Evolutionary conservation across 2,888 invertebrate genomes (phyloP).

Genomic region (Ischnura elegans): DNA sequence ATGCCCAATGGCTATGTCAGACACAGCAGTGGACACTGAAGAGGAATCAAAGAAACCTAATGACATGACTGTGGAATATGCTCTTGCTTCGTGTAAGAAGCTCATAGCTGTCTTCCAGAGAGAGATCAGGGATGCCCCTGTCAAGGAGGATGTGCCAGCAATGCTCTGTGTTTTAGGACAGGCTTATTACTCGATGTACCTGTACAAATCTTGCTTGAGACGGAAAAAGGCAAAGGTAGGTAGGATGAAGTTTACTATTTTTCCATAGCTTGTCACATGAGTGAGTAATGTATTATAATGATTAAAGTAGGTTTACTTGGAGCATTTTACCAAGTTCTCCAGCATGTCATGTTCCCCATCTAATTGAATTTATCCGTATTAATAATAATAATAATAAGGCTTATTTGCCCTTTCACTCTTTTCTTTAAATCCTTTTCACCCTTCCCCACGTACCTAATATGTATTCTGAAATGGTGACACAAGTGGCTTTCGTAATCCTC

Average conservation of each 20-base stretch:
- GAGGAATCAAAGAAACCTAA: neutral
- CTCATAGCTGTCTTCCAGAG: neutral
- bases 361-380: no score
- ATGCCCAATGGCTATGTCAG: neutral
- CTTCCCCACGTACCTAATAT: no score
- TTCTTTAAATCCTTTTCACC: no score
- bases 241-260: neutral
- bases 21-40: neutral
- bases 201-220: neutral
- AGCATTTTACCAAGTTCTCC: no score
- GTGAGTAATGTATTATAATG: no score
- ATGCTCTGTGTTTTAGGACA: conserved; percentile 42
- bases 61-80: neutral
- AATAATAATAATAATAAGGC: no score
- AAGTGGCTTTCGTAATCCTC: no score
- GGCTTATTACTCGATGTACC: neutral
- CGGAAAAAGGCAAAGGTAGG: neutral
- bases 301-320: no score
- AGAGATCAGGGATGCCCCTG: neutral
- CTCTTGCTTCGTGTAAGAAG: neutral
- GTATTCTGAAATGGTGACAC: no score
- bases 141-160: neutral
- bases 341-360: no score
- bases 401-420: no score
- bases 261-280: no score